These are phyloP conservation scores for Lottia scabra DNA, from an alignment of 2,888 invertebrate genomes.

Conservation along the genomic window DNA sequence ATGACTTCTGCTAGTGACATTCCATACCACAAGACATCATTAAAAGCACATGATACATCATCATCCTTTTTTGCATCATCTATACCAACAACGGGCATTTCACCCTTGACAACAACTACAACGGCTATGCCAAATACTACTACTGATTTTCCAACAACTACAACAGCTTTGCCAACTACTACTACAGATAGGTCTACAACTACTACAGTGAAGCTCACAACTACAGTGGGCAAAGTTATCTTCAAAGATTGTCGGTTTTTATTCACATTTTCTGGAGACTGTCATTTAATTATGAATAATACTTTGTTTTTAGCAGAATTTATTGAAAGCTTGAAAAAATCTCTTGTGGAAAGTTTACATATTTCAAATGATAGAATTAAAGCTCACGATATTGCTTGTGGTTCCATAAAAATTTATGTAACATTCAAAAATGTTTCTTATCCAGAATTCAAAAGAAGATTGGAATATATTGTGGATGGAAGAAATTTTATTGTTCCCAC, in stretches of 20 bases:
- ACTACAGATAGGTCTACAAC: not conserved
- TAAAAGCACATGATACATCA: too few relatives aligned
- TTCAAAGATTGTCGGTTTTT: slow-evolving; percentile 19
- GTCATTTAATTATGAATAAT: slow-evolving; percentile 25
- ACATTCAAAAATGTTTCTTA: slow-evolving; percentile 22
- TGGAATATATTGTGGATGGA: slow-evolving; percentile 5
- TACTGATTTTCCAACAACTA: not conserved
- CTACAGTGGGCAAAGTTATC: not conserved
- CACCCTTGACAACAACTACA: too few relatives aligned
- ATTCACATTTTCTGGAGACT: slow-evolving; percentile 27
- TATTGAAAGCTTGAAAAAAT: slow-evolving; percentile 31
- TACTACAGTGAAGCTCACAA: not conserved
- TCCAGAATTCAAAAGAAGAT: slow-evolving; percentile 12
- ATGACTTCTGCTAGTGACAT: not conserved
- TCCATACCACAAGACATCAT: too few relatives aligned
- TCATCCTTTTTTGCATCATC: too few relatives aligned
- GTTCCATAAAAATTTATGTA: slow-evolving; percentile 23
- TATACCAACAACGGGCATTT: too few relatives aligned
- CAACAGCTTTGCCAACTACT: not conserved
- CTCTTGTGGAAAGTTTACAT: slow-evolving; percentile 25
- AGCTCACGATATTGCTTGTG: slow-evolving; percentile 32
- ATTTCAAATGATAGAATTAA: slow-evolving; percentile 23
- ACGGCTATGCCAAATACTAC: not conserved
- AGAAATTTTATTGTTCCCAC: slow-evolving; percentile 29
- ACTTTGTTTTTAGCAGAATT: slow-evolving; percentile 31